These are phyloP conservation scores for Hyalella azteca DNA, from an alignment of 2,888 invertebrate genomes.

Conservation along the genomic window DNA sequence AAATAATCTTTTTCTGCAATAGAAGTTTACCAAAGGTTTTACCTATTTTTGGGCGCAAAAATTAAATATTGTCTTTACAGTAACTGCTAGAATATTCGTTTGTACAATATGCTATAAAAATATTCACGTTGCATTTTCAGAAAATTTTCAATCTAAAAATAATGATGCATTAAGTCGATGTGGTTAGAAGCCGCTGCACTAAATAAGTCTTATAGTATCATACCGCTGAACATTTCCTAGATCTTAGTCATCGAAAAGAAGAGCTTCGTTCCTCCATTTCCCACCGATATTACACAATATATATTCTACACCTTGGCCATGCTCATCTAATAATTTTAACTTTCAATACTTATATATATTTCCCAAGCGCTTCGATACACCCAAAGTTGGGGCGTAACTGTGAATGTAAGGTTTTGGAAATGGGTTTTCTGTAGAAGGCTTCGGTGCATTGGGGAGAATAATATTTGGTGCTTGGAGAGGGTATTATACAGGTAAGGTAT, in stretches of 20 bases:
- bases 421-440: conserved; percentile 39
- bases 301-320: conserved; percentile 33
- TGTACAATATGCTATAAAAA: no score
- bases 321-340: conserved; percentile 33
- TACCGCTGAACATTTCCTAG: conserved; percentile 2
- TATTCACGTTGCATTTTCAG: no score
- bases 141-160: no score
- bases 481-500: conserved; percentile 37
- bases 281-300: conserved; percentile 37
- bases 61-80: no score
- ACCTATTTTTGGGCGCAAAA: no score
- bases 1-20: no score
- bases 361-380: conserved; percentile 32
- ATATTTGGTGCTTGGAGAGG: conserved; percentile 35
- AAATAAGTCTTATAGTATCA: conserved; percentile 13
- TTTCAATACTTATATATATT: conserved; percentile 41
- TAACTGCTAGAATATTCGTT: no score
- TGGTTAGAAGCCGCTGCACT: no score
- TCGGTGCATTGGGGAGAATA: conserved; percentile 36
- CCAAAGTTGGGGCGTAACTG: conserved; percentile 38
- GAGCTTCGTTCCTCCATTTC: conserved; percentile 26
- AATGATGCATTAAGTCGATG: no score
- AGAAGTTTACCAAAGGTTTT: no score
- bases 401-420: conserved; percentile 38
- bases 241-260: conserved; percentile 37